Conservation (phyloP, 2,888 invertebrate species). For the Chrysolina oricalcia region DNA sequence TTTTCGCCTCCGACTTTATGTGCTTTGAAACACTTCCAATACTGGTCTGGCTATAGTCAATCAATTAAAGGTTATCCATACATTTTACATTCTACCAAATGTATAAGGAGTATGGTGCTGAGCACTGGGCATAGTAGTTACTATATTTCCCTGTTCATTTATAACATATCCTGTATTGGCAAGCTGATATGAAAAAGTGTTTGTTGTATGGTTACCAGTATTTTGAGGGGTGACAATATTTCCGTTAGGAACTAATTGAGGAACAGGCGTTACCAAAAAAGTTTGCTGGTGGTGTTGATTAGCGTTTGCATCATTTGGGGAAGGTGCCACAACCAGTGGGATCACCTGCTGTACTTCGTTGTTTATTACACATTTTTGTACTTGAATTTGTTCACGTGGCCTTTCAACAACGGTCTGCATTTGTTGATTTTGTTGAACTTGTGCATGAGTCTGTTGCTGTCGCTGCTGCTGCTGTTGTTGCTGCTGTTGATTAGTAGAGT, state of each 20-base stretch:
- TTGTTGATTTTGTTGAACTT: slow-evolving; percentile 68
- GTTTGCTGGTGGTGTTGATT: slow-evolving; percentile 77
- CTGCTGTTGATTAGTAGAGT: slow-evolving; percentile 64
- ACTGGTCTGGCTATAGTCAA: background rate
- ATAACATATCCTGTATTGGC: slow-evolving; percentile 71
- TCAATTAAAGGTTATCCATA: background rate
- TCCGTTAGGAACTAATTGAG: slow-evolving; percentile 76
- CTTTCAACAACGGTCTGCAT: slow-evolving; percentile 72
- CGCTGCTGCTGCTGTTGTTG: slow-evolving; percentile 67
- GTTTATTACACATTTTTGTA: slow-evolving; percentile 76
- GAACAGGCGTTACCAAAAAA: slow-evolving; percentile 79
- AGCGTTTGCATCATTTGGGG: slow-evolving; percentile 62
- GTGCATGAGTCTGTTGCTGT: slow-evolving; percentile 68
- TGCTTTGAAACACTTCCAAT: background rate
- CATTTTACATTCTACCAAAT: slow-evolving; percentile 69
- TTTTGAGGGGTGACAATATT: slow-evolving; percentile 68
- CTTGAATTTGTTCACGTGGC: slow-evolving; percentile 71
- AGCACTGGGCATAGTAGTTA: slow-evolving; percentile 70
- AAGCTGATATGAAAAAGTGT: slow-evolving; percentile 71
- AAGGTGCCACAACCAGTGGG: slow-evolving; percentile 76
- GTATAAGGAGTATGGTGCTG: slow-evolving; percentile 70
- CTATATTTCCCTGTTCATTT: slow-evolving; percentile 71
- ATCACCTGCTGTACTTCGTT: slow-evolving; percentile 76
- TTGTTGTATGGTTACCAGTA: slow-evolving; percentile 66
- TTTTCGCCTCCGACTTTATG: background rate